Evolutionary conservation across 2,113 vertebrate species (phyloP).

Genomic region (Parus major): DNA sequence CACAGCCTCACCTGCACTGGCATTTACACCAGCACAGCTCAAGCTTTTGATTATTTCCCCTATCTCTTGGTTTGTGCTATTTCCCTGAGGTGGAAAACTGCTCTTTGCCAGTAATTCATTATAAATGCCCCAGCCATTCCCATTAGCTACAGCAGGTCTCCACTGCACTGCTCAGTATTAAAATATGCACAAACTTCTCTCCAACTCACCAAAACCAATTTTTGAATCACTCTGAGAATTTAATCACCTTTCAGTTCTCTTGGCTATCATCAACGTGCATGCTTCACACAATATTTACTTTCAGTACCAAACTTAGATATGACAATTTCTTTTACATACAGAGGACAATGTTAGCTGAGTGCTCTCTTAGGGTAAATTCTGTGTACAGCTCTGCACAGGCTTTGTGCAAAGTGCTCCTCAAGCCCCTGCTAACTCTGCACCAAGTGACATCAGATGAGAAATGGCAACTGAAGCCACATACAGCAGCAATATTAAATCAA

Average conservation of each 20-base stretch:
- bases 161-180: slow-evolving; percentile 36
- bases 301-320: not conserved
- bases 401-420: not conserved
- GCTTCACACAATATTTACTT: slow-evolving; percentile 7
- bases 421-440: not conserved
- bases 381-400: not conserved
- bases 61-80: not conserved
- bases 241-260: slow-evolving; percentile 30
- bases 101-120: slow-evolving; percentile 56
- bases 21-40: not conserved
- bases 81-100: slow-evolving; percentile 43
- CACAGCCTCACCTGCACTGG: not conserved
- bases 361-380: not conserved
- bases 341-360: not conserved
- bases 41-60: slow-evolving; percentile 40
- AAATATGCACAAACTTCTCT: slow-evolving; percentile 56
- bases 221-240: slow-evolving; percentile 25
- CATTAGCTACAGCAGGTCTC: slow-evolving; percentile 46
- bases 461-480: not conserved
- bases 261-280: not conserved
- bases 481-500: not conserved
- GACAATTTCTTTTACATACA: not conserved
- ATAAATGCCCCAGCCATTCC: slow-evolving; percentile 55
- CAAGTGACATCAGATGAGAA: not conserved
- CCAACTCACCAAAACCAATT: slow-evolving; percentile 38